Percentiles rank a stretch among this genome's conserved stretches.
These are phyloP conservation scores for Oxyscelio sp. DNA, from an alignment of 2,888 invertebrate species.

Conservation along the genomic window DNA sequence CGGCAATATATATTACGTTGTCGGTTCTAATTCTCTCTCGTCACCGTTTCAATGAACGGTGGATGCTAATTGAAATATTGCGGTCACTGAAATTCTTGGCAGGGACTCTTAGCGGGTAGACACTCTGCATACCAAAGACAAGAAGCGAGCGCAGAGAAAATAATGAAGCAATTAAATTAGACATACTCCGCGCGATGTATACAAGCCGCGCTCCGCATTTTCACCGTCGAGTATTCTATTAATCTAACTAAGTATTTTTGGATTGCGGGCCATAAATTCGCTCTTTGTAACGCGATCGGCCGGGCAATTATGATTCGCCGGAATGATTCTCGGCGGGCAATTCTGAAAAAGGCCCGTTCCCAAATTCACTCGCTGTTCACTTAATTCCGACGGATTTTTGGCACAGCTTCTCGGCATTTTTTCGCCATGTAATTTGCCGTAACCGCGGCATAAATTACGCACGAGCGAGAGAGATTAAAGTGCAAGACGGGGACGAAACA, in stretches of 20 bases:
- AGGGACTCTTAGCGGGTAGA: slow-evolving; percentile 77
- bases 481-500: slow-evolving; percentile 62
- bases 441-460: slow-evolving; percentile 44
- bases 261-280: background rate
- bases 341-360: background rate
- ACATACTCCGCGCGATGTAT: slow-evolving; percentile 38
- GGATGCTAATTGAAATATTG: slow-evolving; percentile 88
- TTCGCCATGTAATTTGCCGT: slow-evolving; percentile 44
- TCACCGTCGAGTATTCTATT: slow-evolving; percentile 28
- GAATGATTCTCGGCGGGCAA: background rate
- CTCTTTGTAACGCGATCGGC: background rate
- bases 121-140: slow-evolving; percentile 49
- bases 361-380: slow-evolving; percentile 5
- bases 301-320: background rate
- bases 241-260: slow-evolving; percentile 38
- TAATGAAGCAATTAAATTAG: slow-evolving; percentile 72
- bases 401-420: slow-evolving; percentile 5
- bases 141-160: slow-evolving; percentile 55
- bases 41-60: slow-evolving; percentile 83
- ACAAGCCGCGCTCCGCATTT: slow-evolving; percentile 23
- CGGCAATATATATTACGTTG: slow-evolving; percentile 47
- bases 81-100: slow-evolving; percentile 86
- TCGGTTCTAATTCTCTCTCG: slow-evolving; percentile 79
- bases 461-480: slow-evolving; percentile 65
- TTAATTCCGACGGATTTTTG: slow-evolving; percentile 14